Conservation (phyloP, 2,113 vertebrate genomes). For the Sinosuthora webbiana region DNA sequence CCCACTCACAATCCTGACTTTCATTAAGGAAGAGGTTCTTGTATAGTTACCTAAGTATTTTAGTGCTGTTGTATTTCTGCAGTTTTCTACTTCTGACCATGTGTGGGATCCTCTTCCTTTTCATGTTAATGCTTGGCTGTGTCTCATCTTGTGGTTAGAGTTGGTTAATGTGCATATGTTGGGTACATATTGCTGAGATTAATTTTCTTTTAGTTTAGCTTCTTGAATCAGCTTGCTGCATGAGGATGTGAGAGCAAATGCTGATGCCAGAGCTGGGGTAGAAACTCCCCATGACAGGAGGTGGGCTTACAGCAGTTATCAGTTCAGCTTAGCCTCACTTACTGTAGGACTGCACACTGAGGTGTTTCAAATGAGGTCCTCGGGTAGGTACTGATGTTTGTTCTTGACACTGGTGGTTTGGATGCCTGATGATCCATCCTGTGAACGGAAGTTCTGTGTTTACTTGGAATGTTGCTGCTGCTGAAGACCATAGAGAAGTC, state of each 20-base stretch:
- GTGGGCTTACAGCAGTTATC: not conserved
- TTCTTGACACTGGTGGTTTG: not conserved
- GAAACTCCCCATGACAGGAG: accelerated
- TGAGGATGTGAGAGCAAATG: not conserved
- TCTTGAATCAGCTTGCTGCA: not conserved
- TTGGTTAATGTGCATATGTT: not conserved
- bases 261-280: not conserved
- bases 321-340: not conserved
- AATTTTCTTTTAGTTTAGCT: not conserved
- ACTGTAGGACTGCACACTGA: not conserved
- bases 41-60: not conserved
- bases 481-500: not conserved
- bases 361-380: not conserved
- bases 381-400: not conserved
- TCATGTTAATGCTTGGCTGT: not conserved
- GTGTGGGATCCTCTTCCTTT: not conserved
- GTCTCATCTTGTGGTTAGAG: not conserved
- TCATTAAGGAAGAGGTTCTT: not conserved
- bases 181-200: not conserved
- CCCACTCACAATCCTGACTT: not conserved
- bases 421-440: not conserved
- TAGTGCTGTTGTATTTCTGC: not conserved
- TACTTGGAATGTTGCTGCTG: not conserved
- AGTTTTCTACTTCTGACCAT: not conserved
- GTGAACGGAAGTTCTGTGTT: not conserved